Evolutionary conservation across 2,888 invertebrate species (phyloP).

Genomic region (Vandiemenella viatica): DNA sequence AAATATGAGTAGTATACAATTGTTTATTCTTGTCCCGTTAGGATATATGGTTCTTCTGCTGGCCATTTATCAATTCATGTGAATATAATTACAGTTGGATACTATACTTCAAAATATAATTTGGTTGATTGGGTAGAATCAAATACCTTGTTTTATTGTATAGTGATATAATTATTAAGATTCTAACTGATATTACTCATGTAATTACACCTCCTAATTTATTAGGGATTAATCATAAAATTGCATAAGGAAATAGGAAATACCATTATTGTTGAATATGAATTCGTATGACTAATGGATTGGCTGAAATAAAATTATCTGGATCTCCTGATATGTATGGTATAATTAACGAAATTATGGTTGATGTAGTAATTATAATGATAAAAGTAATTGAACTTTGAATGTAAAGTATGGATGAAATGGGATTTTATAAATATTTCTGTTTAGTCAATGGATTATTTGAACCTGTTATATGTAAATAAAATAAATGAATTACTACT

Average conservation of each 20-base stretch:
- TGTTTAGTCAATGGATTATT: too few relatives aligned
- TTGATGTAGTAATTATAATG: too few relatives aligned
- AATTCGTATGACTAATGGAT: too few relatives aligned
- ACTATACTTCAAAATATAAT: not conserved
- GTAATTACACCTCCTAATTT: conserved; percentile 62
- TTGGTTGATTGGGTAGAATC: not conserved
- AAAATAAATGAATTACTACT: too few relatives aligned
- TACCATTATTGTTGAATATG: conserved; percentile 79
- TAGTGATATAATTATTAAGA: conserved; percentile 47
- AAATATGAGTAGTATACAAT: not conserved
- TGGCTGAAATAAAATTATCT: too few relatives aligned
- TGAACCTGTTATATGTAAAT: too few relatives aligned
- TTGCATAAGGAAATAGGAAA: conserved; percentile 68
- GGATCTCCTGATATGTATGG: too few relatives aligned
- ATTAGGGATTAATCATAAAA: conserved; percentile 64
- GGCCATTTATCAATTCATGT: not conserved
- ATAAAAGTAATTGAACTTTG: too few relatives aligned
- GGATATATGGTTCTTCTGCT: not conserved
- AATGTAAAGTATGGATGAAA: too few relatives aligned
- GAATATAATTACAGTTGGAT: too few relatives aligned
- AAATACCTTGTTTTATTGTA: conserved; percentile 1
- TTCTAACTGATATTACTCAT: conserved; percentile 46
- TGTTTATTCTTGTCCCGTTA: not conserved
- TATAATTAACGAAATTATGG: too few relatives aligned
- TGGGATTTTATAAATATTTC: too few relatives aligned